phyloP scores from a whole-genome alignment of 2,113 vertebrate species.

The Notechis scutatus region DNA sequence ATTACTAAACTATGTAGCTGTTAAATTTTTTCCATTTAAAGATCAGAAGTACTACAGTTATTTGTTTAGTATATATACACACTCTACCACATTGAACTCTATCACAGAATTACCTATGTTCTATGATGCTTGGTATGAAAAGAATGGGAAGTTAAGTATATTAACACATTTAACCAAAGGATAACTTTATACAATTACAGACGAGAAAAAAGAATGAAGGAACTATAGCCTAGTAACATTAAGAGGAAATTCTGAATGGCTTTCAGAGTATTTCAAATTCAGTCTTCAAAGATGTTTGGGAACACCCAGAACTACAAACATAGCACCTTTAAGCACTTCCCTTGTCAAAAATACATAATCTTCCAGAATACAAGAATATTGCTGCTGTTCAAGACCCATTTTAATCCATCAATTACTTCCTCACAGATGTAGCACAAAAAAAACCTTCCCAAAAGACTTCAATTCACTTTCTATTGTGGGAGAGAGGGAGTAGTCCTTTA shows the following conservation, averaged over 20 bases:
- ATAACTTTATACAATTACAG: background rate
- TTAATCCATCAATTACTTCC: background rate
- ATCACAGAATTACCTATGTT: background rate
- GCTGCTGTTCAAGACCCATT: background rate
- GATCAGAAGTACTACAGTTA: background rate
- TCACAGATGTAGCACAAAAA: background rate
- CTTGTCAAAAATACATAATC: background rate
- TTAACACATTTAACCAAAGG: background rate
- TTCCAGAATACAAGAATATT: background rate
- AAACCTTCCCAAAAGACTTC: background rate
- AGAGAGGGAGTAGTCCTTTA: background rate
- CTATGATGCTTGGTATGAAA: background rate
- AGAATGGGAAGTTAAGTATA: background rate
- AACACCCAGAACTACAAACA: background rate
- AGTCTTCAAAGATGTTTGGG: background rate
- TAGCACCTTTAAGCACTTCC: background rate
- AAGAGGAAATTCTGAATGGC: background rate
- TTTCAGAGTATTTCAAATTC: background rate
- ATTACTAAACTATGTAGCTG: background rate
- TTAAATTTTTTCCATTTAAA: background rate
- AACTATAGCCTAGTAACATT: background rate
- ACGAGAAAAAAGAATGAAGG: background rate
- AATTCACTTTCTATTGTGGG: background rate
- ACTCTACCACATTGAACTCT: background rate
- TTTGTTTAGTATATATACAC: background rate